A percentile compares a stretch with the other conserved stretches of the same genome.
Evolutionary conservation across 1,140 invertebrate genomes (phyloP).

Genomic region (Brachystomella parvula): DNA sequence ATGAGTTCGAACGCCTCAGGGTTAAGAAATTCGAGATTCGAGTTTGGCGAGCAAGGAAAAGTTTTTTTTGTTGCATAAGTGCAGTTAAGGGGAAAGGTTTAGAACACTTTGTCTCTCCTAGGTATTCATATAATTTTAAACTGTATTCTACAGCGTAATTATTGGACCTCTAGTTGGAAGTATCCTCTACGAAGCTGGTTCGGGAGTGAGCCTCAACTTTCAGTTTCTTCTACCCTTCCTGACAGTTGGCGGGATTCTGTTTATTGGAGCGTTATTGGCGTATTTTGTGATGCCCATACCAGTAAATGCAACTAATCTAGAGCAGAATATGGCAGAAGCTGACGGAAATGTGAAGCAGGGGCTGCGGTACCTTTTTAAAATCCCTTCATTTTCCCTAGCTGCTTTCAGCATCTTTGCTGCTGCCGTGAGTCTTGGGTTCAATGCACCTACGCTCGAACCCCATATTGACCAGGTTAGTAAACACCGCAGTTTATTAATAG

Average conservation of each 20-base stretch:
- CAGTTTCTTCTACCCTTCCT: not conserved
- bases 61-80: too few species aligned
- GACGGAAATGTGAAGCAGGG: conserved; percentile 47
- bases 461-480: conserved; percentile 65
- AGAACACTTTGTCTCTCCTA: too few species aligned
- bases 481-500: too few species aligned
- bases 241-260: not conserved
- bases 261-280: not conserved
- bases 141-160: too few species aligned
- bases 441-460: conserved; percentile 71
- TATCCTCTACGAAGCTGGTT: conserved; percentile 53
- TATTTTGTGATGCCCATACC: not conserved
- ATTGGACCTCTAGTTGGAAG: conserved; percentile 57
- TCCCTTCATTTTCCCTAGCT: conserved; percentile 60
- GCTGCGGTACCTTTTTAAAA: conserved; percentile 54
- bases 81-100: too few species aligned
- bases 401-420: conserved; percentile 61
- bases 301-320: not conserved
- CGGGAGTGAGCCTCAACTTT: not conserved
- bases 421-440: conserved; percentile 70
- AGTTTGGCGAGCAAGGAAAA: too few species aligned
- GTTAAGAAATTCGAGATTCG: too few species aligned
- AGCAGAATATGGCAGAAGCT: not conserved
- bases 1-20: too few species aligned
- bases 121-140: too few species aligned